Base-by-base conservation (phyloP, 30 jellyfish, hydroid and myxozoan genomes). In the Mastigias papua region DNA sequence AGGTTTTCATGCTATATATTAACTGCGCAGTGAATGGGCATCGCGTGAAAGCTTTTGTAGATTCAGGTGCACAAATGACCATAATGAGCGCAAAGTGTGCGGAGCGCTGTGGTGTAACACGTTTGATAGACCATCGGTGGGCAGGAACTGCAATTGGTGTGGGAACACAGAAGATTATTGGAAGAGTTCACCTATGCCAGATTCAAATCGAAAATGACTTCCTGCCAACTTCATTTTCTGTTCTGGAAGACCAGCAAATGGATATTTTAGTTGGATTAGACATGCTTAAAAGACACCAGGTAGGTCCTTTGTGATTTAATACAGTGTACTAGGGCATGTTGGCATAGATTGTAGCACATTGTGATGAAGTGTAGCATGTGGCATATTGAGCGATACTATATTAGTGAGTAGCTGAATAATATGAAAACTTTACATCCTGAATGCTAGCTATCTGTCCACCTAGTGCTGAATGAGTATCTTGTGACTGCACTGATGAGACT, bases 11-110 rank as follows among this genome's bases (percentile, higher is more conserved):
- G 99, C 87, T 96, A 84, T 96, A 96, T 68, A 96, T 96, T 20
- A 89, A 96, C 87, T 91, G 97, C 57, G 48, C 88, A 57, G 98
- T 96, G 48, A 96, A 96, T 72, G 99, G 99, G n/a, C 97, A 90
- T 83, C 98, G 93, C 8, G 98, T 96, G 25, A 96, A 96, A 66
- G 99, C 99, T 0, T 96, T 96, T 62, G 99, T 96, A 2, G 99
- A 96, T 71, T 96, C 99, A 21, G 99, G 99, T 57, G 99, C 99
- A 28, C 99, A 96, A 34, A 96, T 91, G 99, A 96, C 99, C 0
- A 96, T 96, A 62, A 96, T 96, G 99, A 96, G 99, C 82, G 80
- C 92, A 42, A 67, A 90, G 4, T 96, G 99, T 78, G 99, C 99
- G 19, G 99, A 96, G 32, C 76, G 99, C 22, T 96, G 99, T 68